Conservation (phyloP, 1,140 invertebrate genomes). For the Heliothis subflexa region DNA sequence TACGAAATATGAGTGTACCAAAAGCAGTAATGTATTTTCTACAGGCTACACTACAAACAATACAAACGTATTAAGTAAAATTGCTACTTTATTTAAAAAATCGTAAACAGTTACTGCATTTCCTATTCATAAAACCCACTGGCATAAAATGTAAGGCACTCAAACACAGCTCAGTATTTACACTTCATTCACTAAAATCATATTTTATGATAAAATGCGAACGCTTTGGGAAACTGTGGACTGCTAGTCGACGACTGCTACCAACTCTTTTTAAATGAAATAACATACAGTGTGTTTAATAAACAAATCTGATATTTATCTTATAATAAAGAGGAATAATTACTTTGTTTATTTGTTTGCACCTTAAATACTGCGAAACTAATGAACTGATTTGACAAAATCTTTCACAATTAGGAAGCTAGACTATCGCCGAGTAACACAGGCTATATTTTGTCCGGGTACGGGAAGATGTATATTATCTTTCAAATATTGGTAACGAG, state of each 20-base stretch:
- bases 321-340: no score
- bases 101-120: background rate
- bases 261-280: constrained; percentile 49
- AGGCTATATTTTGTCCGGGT: no score
- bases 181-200: constrained; percentile 36
- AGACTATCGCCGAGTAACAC: no score
- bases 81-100: no score
- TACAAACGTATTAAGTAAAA: no score
- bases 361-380: no score
- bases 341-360: no score
- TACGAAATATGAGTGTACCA: no score
- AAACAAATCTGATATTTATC: background rate
- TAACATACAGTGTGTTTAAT: background rate
- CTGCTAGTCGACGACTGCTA: background rate
- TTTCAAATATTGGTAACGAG: background rate
- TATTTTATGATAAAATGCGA: constrained; percentile 28
- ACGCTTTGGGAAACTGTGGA: constrained; percentile 18
- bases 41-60: no score
- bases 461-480: background rate
- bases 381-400: no score
- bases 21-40: no score
- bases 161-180: constrained; percentile 8
- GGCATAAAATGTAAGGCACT: constrained; percentile 21
- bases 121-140: background rate
- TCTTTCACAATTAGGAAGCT: no score